These are phyloP conservation scores for Drosophila conformis DNA, from an alignment of 2,888 invertebrate genomes.

Conservation along the genomic window DNA sequence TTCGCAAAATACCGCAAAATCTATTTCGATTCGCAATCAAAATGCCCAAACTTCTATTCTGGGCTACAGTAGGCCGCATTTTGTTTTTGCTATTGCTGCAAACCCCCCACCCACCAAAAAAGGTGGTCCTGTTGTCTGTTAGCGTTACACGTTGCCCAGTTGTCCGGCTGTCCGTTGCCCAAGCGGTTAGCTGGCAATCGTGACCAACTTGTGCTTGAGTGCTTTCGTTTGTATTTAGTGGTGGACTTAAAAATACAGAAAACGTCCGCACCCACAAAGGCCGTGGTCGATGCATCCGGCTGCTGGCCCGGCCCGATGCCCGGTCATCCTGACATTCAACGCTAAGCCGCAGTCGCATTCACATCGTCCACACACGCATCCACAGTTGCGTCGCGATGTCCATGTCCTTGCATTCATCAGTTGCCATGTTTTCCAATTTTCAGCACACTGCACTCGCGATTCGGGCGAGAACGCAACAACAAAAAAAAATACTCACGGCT, in stretches of 20 bases:
- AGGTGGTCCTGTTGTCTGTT: constrained; percentile 40
- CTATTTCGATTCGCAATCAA: constrained; percentile 83
- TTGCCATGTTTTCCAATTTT: constrained; percentile 77
- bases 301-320: background rate
- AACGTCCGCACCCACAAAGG: constrained; percentile 63
- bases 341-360: constrained; percentile 60
- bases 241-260: constrained; percentile 83
- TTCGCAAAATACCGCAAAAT: constrained; percentile 79
- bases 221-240: constrained; percentile 84
- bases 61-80: constrained; percentile 59
- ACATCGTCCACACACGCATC: constrained; percentile 31
- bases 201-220: constrained; percentile 82
- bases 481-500: constrained; percentile 67
- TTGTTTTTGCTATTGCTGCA: constrained; percentile 16
- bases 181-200: constrained; percentile 66
- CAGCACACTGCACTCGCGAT: constrained; percentile 61
- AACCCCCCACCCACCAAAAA: background rate
- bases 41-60: constrained; percentile 83
- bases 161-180: constrained; percentile 8
- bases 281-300: constrained; percentile 63
- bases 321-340: constrained; percentile 58
- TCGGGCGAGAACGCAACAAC: constrained; percentile 47
- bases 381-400: constrained; percentile 13
- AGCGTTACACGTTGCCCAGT: constrained; percentile 14
- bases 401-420: constrained; percentile 49